phyloP scores from a whole-genome alignment of 2,888 invertebrate genomes.

The Brachylomia viminalis region DNA sequence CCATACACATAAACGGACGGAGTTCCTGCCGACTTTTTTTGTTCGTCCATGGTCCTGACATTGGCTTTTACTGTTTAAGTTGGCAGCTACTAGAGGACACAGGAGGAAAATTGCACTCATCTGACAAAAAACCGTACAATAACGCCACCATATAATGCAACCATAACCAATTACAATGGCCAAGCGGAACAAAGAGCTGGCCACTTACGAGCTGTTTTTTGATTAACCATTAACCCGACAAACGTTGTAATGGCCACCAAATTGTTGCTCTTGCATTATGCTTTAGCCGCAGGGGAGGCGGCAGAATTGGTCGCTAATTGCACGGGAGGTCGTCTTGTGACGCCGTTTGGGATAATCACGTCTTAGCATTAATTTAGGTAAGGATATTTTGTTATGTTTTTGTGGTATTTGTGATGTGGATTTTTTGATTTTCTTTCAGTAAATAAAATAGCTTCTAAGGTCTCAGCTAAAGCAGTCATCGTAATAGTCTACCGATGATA shows the following conservation, averaged over 20 bases:
- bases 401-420: background rate
- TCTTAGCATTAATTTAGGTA: constrained; percentile 38
- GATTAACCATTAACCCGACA: constrained; percentile 69
- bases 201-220: constrained; percentile 70
- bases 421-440: background rate
- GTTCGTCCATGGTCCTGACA: too few relatives aligned
- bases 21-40: too few relatives aligned
- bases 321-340: constrained; percentile 54
- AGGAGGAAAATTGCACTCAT: background rate
- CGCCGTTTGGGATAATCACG: constrained; percentile 46
- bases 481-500: too few relatives aligned
- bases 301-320: constrained; percentile 62
- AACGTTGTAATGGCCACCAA: constrained; percentile 68
- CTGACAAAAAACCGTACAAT: background rate
- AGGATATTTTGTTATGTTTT: background rate
- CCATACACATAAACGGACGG: too few relatives aligned
- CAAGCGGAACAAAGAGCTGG: constrained; percentile 66
- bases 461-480: background rate
- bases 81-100: too few relatives aligned
- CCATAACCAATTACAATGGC: constrained; percentile 55
- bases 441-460: background rate
- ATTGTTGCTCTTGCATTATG: constrained; percentile 63
- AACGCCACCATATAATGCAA: constrained; percentile 49
- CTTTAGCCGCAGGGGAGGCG: constrained; percentile 59
- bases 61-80: too few relatives aligned